Percentiles rank a stretch among this genome's conserved stretches.
Conservation (phyloP, 1,140 invertebrate species). For the Hylyphantes graminicola region DNA sequence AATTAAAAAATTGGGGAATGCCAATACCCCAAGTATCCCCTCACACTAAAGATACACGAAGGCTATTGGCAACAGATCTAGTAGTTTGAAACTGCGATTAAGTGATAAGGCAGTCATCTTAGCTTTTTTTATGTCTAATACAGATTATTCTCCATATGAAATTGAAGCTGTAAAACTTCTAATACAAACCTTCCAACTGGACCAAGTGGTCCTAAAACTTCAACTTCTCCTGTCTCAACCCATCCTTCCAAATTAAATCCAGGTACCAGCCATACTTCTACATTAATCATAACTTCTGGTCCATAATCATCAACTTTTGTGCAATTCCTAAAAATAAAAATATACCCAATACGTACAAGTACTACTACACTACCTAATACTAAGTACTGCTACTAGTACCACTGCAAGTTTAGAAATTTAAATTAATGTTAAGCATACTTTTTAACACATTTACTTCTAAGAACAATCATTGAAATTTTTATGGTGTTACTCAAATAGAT, state of each 20-base stretch:
- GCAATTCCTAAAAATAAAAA: conserved; percentile 35
- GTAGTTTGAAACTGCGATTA: too few relatives aligned
- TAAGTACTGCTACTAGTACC: background rate
- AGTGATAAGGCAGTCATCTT: too few relatives aligned
- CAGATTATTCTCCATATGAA: background rate
- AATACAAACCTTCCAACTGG: conserved; percentile 71
- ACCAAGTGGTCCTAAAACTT: conserved; percentile 74
- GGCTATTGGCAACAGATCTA: too few relatives aligned
- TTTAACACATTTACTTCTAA: too few relatives aligned
- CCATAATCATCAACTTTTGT: conserved; percentile 49
- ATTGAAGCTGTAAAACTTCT: background rate
- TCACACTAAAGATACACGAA: too few relatives aligned
- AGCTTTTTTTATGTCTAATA: too few relatives aligned
- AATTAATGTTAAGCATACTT: too few relatives aligned
- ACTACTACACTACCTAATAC: background rate
- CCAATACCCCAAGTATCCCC: too few relatives aligned
- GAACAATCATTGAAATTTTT: too few relatives aligned
- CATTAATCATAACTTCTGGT: conserved; percentile 76
- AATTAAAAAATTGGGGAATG: too few relatives aligned
- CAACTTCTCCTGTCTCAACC: conserved; percentile 68
- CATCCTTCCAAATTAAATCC: conserved; percentile 71
- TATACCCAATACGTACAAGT: background rate
- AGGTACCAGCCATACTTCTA: conserved; percentile 78
- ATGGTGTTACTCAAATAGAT: background rate
- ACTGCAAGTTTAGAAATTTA: background rate